A percentile compares a stretch with the other conserved stretches of the same genome.
Evolutionary conservation across 2,113 vertebrate species (phyloP).

Genomic region (Barnardius zonarius): DNA sequence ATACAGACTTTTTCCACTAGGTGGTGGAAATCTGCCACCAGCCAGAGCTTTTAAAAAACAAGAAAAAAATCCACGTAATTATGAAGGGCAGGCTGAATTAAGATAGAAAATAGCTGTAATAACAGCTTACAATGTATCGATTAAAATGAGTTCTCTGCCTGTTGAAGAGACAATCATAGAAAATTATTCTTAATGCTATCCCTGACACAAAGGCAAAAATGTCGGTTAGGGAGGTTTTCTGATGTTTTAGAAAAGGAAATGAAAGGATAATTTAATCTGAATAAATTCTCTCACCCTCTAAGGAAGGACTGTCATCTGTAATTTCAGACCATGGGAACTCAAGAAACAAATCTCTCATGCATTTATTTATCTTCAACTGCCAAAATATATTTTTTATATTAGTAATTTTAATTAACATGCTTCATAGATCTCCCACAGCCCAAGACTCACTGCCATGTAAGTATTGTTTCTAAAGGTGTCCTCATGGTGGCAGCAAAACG

Average conservation of each 20-base stretch:
- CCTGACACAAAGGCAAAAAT: constrained; percentile 46
- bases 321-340: neutral
- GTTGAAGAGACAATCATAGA: constrained; percentile 52
- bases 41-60: constrained; percentile 18
- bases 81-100: constrained; percentile 64
- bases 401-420: constrained; percentile 29
- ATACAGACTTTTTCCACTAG: constrained; percentile 69
- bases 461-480: constrained; percentile 6
- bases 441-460: neutral
- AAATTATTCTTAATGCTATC: constrained; percentile 67
- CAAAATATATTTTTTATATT: constrained; percentile 32
- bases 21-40: constrained; percentile 74
- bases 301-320: constrained; percentile 1
- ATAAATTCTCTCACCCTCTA: constrained; percentile 10
- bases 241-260: constrained; percentile 48
- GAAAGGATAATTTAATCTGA: constrained; percentile 47
- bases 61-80: constrained; percentile 46
- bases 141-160: constrained; percentile 58
- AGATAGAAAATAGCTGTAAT: constrained; percentile 61
- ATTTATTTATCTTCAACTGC: constrained; percentile 42
- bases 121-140: constrained; percentile 55
- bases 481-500: constrained; percentile 37
- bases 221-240: constrained; percentile 47
- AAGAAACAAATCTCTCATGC: neutral
- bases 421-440: neutral